Conservation (phyloP, 2,113 vertebrate species). For the Leptosomus discolor region DNA sequence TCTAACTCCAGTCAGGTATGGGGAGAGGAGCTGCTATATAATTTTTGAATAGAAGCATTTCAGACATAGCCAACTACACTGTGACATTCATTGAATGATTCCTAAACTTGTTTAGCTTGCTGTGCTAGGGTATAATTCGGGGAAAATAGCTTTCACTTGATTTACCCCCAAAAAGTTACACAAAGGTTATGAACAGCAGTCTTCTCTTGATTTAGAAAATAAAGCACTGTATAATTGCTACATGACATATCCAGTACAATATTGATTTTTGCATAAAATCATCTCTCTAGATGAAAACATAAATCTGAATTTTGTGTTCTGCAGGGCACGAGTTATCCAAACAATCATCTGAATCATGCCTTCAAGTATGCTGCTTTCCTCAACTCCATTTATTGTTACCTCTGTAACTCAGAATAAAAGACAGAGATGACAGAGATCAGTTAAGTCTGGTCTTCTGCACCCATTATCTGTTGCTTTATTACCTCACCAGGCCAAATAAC, state of each 20-base stretch:
- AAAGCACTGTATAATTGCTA: neutral
- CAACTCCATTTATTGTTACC: neutral
- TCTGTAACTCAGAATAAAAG: neutral
- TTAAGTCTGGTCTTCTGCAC: neutral
- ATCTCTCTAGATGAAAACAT: neutral
- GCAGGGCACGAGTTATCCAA: neutral
- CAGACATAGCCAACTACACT: neutral
- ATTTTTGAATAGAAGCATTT: neutral
- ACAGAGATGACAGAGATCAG: neutral
- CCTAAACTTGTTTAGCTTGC: neutral
- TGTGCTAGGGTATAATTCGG: neutral
- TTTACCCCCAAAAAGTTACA: neutral
- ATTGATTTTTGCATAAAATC: neutral
- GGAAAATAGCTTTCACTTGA: neutral
- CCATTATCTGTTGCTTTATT: neutral
- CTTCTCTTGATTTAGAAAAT: neutral
- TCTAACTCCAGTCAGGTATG: neutral
- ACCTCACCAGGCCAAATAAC: neutral
- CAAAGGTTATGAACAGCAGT: neutral
- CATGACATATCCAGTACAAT: neutral
- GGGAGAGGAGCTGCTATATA: neutral
- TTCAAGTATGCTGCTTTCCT: neutral
- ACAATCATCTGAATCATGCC: neutral
- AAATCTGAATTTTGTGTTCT: neutral
- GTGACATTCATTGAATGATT: neutral